phyloP scores from a whole-genome alignment of 2,113 vertebrate species.

The Heptranchias perlo region DNA sequence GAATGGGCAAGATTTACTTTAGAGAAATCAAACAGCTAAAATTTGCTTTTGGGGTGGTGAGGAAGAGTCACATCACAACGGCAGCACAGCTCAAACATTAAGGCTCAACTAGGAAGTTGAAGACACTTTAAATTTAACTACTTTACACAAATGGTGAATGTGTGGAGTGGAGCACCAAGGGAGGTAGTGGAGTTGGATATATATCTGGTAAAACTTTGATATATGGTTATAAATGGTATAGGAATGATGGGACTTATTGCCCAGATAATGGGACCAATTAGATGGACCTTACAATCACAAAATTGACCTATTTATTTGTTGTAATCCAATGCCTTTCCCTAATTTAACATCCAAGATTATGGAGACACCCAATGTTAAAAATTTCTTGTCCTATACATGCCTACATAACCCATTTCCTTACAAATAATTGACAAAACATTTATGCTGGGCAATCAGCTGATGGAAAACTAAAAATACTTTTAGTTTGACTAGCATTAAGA shows the following conservation, averaged over 20 bases:
- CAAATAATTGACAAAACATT: not conserved
- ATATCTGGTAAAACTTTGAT: no score
- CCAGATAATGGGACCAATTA: no score
- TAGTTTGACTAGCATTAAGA: not conserved
- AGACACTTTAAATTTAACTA: not conserved
- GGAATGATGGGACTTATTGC: no score
- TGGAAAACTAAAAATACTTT: not conserved
- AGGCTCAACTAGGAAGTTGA: no score
- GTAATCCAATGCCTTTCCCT: not conserved
- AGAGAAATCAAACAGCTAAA: no score
- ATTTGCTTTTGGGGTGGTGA: no score
- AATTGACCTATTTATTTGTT: not conserved
- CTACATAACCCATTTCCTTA: not conserved
- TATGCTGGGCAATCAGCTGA: no score
- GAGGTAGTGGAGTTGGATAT: not conserved
- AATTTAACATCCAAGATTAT: not conserved
- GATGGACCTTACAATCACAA: not conserved
- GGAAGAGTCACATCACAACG: no score
- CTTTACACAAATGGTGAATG: not conserved
- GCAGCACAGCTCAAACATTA: no score
- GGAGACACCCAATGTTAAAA: not conserved
- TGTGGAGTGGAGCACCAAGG: not conserved
- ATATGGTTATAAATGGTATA: no score
- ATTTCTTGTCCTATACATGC: not conserved
- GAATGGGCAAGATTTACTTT: no score